These are phyloP conservation scores for Leptobrachium ailaonicum DNA, from an alignment of 2,113 vertebrate species.

Conservation along the genomic window DNA sequence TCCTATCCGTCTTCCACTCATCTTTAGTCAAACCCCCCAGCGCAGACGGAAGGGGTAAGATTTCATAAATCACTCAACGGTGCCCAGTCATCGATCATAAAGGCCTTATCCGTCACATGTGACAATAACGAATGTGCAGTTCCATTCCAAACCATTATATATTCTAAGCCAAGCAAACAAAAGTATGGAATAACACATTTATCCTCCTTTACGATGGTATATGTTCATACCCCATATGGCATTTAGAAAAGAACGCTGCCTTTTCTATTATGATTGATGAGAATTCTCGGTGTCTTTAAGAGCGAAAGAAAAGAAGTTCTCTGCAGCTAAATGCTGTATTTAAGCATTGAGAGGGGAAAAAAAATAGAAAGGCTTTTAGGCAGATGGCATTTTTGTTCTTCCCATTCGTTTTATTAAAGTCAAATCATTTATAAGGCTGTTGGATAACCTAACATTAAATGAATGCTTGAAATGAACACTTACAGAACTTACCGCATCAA, in stretches of 20 bases:
- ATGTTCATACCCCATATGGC: conserved; percentile 57
- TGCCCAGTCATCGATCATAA: conserved; percentile 52
- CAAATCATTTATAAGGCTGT: conserved; percentile 12
- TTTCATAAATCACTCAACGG: conserved; percentile 60
- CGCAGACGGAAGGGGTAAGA: conserved; percentile 57
- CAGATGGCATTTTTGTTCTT: conserved; percentile 3
- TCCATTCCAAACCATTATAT: conserved; percentile 55
- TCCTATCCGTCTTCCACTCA: conserved; percentile 48
- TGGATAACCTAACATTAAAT: not conserved
- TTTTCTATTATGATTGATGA: conserved; percentile 65
- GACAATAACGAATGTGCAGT: conserved; percentile 61
- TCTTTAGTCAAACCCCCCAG: conserved; percentile 54
- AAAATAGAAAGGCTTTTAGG: conserved; percentile 24
- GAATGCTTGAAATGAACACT: too few relatives aligned
- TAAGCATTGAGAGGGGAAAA: conserved; percentile 13
- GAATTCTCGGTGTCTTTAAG: conserved; percentile 55
- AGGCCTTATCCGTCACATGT: conserved; percentile 57
- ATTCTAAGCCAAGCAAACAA: conserved; percentile 63
- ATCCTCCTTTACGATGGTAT: conserved; percentile 60
- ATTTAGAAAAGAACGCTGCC: conserved; percentile 49
- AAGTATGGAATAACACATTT: conserved; percentile 60
- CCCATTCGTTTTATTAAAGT: conserved; percentile 12
- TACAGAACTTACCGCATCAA: too few relatives aligned
- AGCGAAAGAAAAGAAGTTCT: conserved; percentile 22
- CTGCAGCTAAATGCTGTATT: conserved; percentile 20